Evolutionary conservation across 2,888 invertebrate species (phyloP), one percentile per base, ranked within the genome.

Genomic region (Nycteola revayana): DNA sequence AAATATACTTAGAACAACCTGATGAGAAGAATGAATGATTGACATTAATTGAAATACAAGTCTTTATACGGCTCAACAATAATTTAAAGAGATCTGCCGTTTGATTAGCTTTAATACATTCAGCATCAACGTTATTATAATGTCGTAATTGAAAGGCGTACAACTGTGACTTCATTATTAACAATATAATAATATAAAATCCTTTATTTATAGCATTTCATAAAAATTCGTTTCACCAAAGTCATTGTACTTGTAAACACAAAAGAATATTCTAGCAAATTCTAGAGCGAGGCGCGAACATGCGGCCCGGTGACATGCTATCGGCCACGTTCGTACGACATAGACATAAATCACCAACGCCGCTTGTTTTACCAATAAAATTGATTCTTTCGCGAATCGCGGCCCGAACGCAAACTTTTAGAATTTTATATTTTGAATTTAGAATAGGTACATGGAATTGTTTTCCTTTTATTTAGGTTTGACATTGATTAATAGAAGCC

Each of bases 281-380:
- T 78, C 78, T 82, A 78, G 75, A 77, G 73, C 75, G 67, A 75
- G 73, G 80, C 76, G 82, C 71, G 80, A 81, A 66, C 61, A 59
- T 59, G 60, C 59, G 50, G 58, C 66, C 65, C 72, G 80, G 79
- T 78, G 84, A 84, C 83, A 82, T 67, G 80, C 66, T 80, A 81
- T 79, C 79, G 78, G 71, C 73, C 83, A 82, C 78, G 84, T 81
- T 78, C 75, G 64, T 63, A 66, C 66, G 65, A 62, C 77, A 84
- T 86, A 86, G 65, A 62, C 77, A 84, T 86, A 86, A 87, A 86
- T 86, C 85, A 85, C 75, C 59, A 58, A 64, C 64, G 63, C 73
- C 63, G 79, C 74, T 81, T 86, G 85, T 85, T 87, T 85, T 74
- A 79, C 82, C 79, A 83, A 85, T 85, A 81, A 82, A 84, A 87